A percentile compares a stretch with the other conserved stretches of the same genome.
These are phyloP conservation scores for Nothoprocta perdicaria DNA, from an alignment of 2,113 vertebrate genomes.

Conservation along the genomic window DNA sequence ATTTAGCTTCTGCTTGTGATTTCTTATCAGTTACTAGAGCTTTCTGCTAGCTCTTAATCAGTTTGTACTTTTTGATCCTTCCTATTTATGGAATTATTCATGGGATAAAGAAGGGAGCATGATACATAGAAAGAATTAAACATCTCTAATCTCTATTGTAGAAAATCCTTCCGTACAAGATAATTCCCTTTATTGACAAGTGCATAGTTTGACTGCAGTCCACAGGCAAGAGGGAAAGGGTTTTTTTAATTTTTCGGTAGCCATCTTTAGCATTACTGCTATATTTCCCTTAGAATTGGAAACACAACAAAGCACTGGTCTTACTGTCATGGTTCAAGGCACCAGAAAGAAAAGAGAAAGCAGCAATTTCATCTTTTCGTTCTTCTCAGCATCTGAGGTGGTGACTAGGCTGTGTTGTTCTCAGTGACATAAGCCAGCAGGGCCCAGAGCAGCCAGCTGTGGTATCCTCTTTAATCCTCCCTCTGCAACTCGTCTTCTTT, in stretches of 20 bases:
- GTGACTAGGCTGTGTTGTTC: neutral
- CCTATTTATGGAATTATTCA: neutral
- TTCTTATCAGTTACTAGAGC: neutral
- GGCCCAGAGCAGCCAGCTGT: neutral
- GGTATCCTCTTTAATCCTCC: neutral
- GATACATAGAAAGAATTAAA: neutral
- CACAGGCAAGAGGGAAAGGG: neutral
- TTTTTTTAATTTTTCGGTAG: neutral
- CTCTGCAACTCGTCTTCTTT: neutral
- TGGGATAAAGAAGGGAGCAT: neutral
- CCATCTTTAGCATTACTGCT: neutral
- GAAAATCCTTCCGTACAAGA: neutral
- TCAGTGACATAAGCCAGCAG: neutral
- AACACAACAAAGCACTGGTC: neutral
- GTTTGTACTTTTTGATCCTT: neutral
- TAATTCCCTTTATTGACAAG: neutral
- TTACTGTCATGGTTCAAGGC: neutral
- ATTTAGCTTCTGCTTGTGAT: neutral
- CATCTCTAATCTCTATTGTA: neutral
- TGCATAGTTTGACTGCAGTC: neutral
- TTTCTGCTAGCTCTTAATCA: neutral
- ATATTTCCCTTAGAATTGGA: neutral
- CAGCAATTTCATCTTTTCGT: neutral
- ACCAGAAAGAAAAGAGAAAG: neutral
- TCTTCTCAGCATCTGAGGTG: neutral